Evolutionary conservation across 2,888 invertebrate genomes (phyloP), one percentile per base, ranked within the genome.

Genomic region (Odontocolon sp.): DNA sequence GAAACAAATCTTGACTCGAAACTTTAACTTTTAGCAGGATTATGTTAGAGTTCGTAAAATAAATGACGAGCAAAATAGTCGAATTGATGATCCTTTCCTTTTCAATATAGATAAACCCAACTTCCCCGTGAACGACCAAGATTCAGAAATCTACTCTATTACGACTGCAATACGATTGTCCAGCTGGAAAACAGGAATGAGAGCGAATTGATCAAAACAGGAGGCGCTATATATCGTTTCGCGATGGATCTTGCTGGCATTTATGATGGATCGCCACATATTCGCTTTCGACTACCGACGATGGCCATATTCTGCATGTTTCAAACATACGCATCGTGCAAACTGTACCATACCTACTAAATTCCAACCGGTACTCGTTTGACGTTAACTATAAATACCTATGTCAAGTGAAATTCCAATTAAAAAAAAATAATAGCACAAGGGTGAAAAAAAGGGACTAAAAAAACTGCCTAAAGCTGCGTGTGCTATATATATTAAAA

Each of bases 331-430:
- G 45, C 54, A 26, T 54, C 54, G 33, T 6, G n/a, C 33, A 2
- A 11, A 6, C 26, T n/a, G 38, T 61, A 14, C 61, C 11, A 42
- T 61, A 33, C 31, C 54, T 14, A 36, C 63, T 45, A 36, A 14
- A 56, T 71, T 54, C 54, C 38, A 71, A 47, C 70, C 36, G 61
- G 23, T 33, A 33, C 54, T 63, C 54, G 0, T 23, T 33, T 56
- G 45, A 54, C 56, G 70, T 47, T 64, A 63, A 47, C 56, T 64
- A 64, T 63, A 71, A 71, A 71, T 64, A 71, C n/a, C 56, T 11
- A 36, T 31, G 63, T 64, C 45, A 40, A 56, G 63, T 38, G 33
- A 56, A 56, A 71, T 64, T 56, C 45, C 63, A 71, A 71, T 71
- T 71, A 64, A 56, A 36, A 54, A 8, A 42, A 26, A 42, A 14